These are phyloP conservation scores for Nasonia oneida DNA, from an alignment of 2,888 invertebrate genomes.

Conservation along the genomic window DNA sequence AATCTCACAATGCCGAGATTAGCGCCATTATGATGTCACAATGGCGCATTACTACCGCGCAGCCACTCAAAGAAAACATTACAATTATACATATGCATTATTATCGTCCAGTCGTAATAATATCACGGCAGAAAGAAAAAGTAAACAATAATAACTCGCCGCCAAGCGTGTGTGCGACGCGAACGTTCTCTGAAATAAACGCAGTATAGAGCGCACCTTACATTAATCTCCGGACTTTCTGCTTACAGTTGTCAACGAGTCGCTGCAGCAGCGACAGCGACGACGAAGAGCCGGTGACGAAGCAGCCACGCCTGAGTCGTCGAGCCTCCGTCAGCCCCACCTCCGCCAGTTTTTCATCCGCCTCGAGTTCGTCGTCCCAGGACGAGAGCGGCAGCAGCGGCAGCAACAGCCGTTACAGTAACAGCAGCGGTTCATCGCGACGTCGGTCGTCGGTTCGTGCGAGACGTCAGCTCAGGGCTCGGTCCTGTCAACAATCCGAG, in stretches of 20 bases:
- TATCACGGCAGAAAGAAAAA: neutral
- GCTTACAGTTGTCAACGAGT: constrained; percentile 81
- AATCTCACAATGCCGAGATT: constrained; percentile 4
- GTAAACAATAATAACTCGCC: neutral
- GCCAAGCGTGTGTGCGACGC: neutral
- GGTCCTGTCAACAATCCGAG: constrained; percentile 43
- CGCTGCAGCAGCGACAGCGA: constrained; percentile 83
- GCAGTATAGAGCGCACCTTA: neutral
- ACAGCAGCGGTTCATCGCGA: neutral
- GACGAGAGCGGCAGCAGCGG: constrained; percentile 40
- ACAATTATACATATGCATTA: constrained; percentile 19
- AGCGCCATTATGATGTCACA: constrained; percentile 37
- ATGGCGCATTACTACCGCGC: constrained; percentile 18
- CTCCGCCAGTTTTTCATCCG: constrained; percentile 1
- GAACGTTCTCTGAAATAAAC: neutral
- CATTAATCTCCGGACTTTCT: neutral
- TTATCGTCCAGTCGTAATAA: constrained; percentile 1
- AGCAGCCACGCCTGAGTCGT: constrained; percentile 79
- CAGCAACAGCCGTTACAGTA: neutral
- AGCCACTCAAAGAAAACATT: neutral
- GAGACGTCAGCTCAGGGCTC: constrained; percentile 42
- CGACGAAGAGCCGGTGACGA: constrained; percentile 88
- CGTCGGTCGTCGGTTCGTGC: constrained; percentile 60
- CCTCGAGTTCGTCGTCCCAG: constrained; percentile 33
- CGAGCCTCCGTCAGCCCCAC: constrained; percentile 53